Evolutionary conservation across 2,113 vertebrate species (phyloP), one percentile per base, ranked within the genome.

Genomic region (Corythornis madagascariensis): DNA sequence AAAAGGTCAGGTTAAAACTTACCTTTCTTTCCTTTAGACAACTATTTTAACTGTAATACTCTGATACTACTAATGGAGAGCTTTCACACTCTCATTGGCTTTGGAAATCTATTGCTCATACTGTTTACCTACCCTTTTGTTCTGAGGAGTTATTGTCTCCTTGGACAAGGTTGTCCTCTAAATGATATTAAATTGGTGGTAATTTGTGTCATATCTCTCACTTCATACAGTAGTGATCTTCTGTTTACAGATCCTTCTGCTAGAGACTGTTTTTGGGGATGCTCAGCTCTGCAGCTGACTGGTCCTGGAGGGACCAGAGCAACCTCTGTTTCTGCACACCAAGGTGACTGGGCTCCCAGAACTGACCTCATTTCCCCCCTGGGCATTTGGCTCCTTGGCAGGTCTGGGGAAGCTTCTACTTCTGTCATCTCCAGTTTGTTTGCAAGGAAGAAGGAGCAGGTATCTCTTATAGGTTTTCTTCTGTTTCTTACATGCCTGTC

Each of bases 131-230:
- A 47, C 29, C 17, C 78, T 91, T 91, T 88, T 77, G 63, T 90
- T 88, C 92, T 66, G 61, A 71, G 47, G 61, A 87, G 73, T 76
- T 43, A 86, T 85, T 69, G 45, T 86, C 88, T 91, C 88, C 89
- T 94, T 95, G 91, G 87, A 90, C 77, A 95, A 92, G 86, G 75
- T 91, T 90, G 67, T 95, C 90, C 77, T 87, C 83, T 91, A 83
- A 91, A 93, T 96, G 75, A 65, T 24, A 89, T 29, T 89, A 90
- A 93, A 96, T 76, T 84, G 56, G 29, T 87, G 78, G 53, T 76
- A 94, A 96, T 92, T 90, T 84, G 29, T 59, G 66, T 57, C 75
- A 31, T 57, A 4, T 79, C 92, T 92, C 65, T 81, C 26, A 65
- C 63, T 93, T 79, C 64, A 22, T 60, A 73, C 45, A 79, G 28